These are phyloP conservation scores for Zaprionus capensis DNA, from an alignment of 1,140 invertebrate genomes.

Conservation along the genomic window DNA sequence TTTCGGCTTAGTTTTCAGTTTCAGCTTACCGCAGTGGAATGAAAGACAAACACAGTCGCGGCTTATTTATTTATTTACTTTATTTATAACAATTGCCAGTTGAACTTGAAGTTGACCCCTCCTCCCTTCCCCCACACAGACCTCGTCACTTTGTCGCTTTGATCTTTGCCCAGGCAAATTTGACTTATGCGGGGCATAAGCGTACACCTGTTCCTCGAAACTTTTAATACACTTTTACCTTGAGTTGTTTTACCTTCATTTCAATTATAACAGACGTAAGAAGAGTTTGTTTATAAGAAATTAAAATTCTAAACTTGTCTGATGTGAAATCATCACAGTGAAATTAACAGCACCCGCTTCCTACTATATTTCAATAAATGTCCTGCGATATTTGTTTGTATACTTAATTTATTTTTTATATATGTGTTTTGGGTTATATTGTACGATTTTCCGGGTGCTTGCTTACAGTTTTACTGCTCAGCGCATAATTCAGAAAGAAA, in stretches of 20 bases:
- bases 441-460: background rate
- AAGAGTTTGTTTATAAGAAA: no score
- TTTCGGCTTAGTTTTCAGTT: conserved; percentile 59
- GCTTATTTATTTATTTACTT: conserved; percentile 23
- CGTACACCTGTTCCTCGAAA: background rate
- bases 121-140: no score
- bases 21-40: conserved; percentile 58
- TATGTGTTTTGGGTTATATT: background rate
- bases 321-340: no score
- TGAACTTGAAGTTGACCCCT: conserved; percentile 6
- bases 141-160: background rate
- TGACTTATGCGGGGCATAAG: background rate
- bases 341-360: background rate
- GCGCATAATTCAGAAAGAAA: conserved; percentile 7
- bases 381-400: background rate
- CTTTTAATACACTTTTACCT: background rate
- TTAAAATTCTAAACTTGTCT: no score
- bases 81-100: conserved; percentile 16
- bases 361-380: background rate
- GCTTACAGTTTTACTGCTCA: background rate
- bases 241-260: background rate
- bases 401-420: background rate
- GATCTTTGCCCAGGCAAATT: background rate
- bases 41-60: conserved; percentile 43
- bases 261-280: background rate